Base-by-base conservation (phyloP, 1,140 invertebrate species). In the Stegodyphus dumicola region DNA sequence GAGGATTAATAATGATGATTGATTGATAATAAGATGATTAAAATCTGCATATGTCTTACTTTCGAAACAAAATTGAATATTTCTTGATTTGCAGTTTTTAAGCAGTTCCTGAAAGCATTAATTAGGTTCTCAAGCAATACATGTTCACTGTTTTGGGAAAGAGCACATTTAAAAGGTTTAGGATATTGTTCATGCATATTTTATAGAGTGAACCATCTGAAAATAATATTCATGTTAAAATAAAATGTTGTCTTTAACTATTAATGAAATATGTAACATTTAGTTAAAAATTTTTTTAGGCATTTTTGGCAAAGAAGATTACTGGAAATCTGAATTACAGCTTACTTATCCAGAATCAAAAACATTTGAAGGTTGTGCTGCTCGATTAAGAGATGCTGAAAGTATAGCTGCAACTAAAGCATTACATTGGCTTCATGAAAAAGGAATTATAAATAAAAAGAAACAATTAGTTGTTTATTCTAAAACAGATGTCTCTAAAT, bases 321-420 rank as follows among this genome's bases (percentile, higher is more conserved):
- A 54, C 49, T 87, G 86, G 86, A 83, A 73, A 73, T 75, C 78
- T 6, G 17, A 77, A 56, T n/a, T 87, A 10, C 7, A 5, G 4
- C 11, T 87, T 0, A 10, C 6, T 11, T 87, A 75, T 69, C 86
- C 86, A 17, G 71, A 70, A 52, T 6, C 17, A n/a, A 71, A 77
- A 10, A n/a, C 6, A 18, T 80, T 77, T 54, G 79, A 87, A 77
- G 66, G 33, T 48, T 51, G n/a, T 64, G 52, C 49, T 7, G 7
- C 0, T 6, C 53, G 86, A 17, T 10, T 51, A 13, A 67, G 13
- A 53, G 54, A 76, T 56, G 86, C 86, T 65, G 86, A 87, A 18
- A 54, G n/a, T n/a, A 73, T 87, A 7, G 86, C 74, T 64, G 73
- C 86, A n/a, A 49, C 48, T 11, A 83, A 81, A 87, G 77, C 74